phyloP scores from a whole-genome alignment of 2,797 vertebrate genomes.

The Malacoctenus gilli region DNA sequence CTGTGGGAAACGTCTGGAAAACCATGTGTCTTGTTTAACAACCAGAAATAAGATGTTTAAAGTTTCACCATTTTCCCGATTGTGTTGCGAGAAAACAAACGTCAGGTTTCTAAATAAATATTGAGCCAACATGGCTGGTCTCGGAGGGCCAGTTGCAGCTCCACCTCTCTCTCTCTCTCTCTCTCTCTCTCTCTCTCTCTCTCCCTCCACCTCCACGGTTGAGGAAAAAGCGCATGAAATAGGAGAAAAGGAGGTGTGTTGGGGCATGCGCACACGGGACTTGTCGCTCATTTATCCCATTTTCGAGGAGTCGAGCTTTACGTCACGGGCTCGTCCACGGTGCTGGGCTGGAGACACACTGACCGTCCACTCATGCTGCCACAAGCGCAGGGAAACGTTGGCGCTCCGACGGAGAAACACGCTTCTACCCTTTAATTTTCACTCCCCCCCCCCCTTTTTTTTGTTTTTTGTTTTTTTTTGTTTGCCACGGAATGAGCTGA shows the following conservation, averaged over 20 bases:
- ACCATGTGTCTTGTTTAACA: too few species aligned
- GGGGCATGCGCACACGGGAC: slow-evolving; percentile 74
- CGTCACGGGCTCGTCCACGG: slow-evolving; percentile 77
- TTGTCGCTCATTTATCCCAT: slow-evolving; percentile 55
- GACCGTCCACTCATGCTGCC: slow-evolving; percentile 75
- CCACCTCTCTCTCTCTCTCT: slow-evolving; percentile 27
- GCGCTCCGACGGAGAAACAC: slow-evolving; percentile 40
- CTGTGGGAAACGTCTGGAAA: too few species aligned
- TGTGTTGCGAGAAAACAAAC: background rate
- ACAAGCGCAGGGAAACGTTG: slow-evolving; percentile 66
- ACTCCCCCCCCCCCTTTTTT: slow-evolving; percentile 53
- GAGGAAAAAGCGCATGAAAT: slow-evolving; percentile 53
- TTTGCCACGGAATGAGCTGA: slow-evolving; percentile 56
- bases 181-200: slow-evolving; percentile 27
- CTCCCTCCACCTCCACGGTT: slow-evolving; percentile 42
- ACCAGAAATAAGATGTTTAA: too few species aligned
- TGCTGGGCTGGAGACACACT: slow-evolving; percentile 58
- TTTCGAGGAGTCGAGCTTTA: slow-evolving; percentile 64
- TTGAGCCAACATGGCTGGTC: slow-evolving; percentile 67
- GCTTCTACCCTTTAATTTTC: slow-evolving; percentile 41
- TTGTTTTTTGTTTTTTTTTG: slow-evolving; percentile 31
- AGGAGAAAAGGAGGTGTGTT: slow-evolving; percentile 59
- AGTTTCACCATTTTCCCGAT: background rate
- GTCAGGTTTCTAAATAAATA: background rate
- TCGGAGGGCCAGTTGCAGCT: slow-evolving; percentile 40